Conservation (phyloP, 2,797 vertebrate species). For the Lateolabrax maculatus region DNA sequence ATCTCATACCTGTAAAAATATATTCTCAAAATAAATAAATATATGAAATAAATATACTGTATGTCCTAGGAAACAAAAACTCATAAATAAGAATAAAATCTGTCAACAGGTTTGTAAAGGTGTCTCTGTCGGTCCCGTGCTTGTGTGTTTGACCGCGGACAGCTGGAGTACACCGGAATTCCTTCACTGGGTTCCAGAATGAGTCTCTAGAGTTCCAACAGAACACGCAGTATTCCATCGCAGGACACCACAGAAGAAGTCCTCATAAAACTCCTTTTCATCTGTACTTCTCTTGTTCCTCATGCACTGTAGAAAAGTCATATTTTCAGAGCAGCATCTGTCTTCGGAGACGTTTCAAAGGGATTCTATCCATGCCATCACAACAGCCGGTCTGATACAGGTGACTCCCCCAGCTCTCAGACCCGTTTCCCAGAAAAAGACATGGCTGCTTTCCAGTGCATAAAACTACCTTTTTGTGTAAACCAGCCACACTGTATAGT, state of each 20-base stretch:
- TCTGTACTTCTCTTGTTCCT: constrained; percentile 47
- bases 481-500: constrained; percentile 65
- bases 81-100: constrained; percentile 93
- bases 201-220: constrained; percentile 56
- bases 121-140: constrained; percentile 71
- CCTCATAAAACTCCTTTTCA: constrained; percentile 38
- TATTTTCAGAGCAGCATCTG: constrained; percentile 55
- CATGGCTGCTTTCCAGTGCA: constrained; percentile 78
- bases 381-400: constrained; percentile 25
- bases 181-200: constrained; percentile 74
- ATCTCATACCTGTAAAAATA: constrained; percentile 98
- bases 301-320: constrained; percentile 51
- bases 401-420: constrained; percentile 26
- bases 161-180: constrained; percentile 64
- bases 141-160: constrained; percentile 56
- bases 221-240: constrained; percentile 38
- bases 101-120: constrained; percentile 74
- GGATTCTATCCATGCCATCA: constrained; percentile 26
- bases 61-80: constrained; percentile 91
- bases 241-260: constrained; percentile 55
- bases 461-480: constrained; percentile 71
- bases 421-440: constrained; percentile 56
- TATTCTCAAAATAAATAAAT: constrained; percentile 99
- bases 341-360: constrained; percentile 42
- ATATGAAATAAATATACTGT: constrained; percentile 99